Evolutionary conservation across 2,888 invertebrate genomes (phyloP), one percentile per base, ranked within the genome.

Genomic region (Drosophila nigricruria): DNA sequence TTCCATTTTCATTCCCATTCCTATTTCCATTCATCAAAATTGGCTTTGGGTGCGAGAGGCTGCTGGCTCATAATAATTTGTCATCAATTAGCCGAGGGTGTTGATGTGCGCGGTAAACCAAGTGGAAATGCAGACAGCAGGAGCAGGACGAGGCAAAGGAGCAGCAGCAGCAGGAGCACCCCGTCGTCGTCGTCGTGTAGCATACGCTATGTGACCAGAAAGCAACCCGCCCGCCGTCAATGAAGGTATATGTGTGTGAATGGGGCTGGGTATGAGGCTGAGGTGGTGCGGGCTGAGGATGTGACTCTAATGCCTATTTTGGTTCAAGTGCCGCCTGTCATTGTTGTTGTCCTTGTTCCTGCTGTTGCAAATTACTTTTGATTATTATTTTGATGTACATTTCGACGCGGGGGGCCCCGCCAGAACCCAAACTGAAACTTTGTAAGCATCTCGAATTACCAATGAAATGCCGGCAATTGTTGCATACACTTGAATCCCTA

Each of bases 81-180:
- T 88, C 89, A 88, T 89, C 88, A 89, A 88, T 88, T 89, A 88
- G 88, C 88, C 45, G 82, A 89, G 88, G 89, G 88, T 88, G 88
- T 88, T 88, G 89, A 88, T 84, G 84, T 81, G 82, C 81, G 89
- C 76, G 89, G 88, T 88, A 86, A 88, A 79, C 88, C 88, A 88
- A 89, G 86, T 88, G 89, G 86, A 89, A 88, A 89, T 54, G 54
- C 53, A 61, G 68, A 34, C 66, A 60, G 61, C 63, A 60, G 43
- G 16, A 49, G 54, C 59, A 52, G 36, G 9, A 45, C 20, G 47
- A 57, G 34, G 10, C 12, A 47, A 47, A 45, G 40, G 52, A 38
- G 38, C 23, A 38, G 52, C 23, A 38, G 52, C 6, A 30, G 27
- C 27, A 27, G 27, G 43, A 72, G 77, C 81, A 83, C 87, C 84